Evolutionary conservation across 2,888 invertebrate genomes (phyloP), one percentile per base, ranked within the genome.

Genomic region (Melanophora roralis): DNA sequence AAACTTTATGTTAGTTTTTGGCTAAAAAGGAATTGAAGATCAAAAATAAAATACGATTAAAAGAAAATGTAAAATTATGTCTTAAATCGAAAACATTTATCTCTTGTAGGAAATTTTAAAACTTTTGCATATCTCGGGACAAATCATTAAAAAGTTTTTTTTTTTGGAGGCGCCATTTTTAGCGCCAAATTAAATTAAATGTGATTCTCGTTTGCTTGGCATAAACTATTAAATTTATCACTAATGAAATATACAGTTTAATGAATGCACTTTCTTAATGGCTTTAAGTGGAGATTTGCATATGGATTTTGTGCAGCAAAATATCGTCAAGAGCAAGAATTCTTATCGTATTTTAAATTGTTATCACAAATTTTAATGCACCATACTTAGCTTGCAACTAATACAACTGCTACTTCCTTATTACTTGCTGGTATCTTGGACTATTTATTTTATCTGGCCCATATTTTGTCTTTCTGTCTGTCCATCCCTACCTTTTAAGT

Each of bases 151-250:
- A 27, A 3, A 27, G 27, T 27, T 27, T 27, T 75, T 67, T n/a
- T 67, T 55, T 75, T 67, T 64, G 32, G 21, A 65, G 86, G 86
- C 86, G 85, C 85, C 87, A 84, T 84, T 83, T 85, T 80, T 84
- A 83, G 86, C 86, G 87, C 86, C 86, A 85, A 83, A 84, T 83
- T 62, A 83, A 14, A 74, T 47, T 57, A 49, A 23, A 73, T 27
- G 27, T 7, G 16, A 19, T 85, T 82, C 78, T 82, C 81, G 55
- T n/a, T 27, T 45, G 40, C 21, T 78, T 81, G 49, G 27, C 72
- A 74, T 83, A 72, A 79, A 59, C 72, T 57, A 68, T 69, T 77
- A 57, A 75, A 65, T 79, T 69, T 82, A 77, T 79, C 76, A 72
- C 76, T 67, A 59, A 60, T 69, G 55, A 68, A 73, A 68, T 36